Conservation (phyloP, 2,797 vertebrate species). For the Poeciliopsis gracilis region DNA sequence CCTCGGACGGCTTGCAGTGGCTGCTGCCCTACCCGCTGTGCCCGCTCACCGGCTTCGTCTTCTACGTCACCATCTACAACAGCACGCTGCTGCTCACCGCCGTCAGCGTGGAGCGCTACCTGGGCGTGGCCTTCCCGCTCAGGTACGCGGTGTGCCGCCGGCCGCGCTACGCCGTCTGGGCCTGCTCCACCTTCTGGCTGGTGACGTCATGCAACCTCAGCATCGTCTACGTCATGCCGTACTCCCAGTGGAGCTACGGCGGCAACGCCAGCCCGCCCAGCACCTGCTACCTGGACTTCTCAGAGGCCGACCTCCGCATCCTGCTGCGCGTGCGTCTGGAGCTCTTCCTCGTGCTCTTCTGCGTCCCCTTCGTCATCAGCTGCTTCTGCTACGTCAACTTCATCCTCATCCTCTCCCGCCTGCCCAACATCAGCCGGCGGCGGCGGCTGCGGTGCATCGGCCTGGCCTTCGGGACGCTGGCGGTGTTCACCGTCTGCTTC, state of each 20-base stretch:
- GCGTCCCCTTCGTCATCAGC: slow-evolving; percentile 84
- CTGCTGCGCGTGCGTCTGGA: slow-evolving; percentile 84
- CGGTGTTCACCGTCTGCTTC: slow-evolving; percentile 87
- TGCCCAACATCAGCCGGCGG: slow-evolving; percentile 75
- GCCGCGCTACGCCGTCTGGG: slow-evolving; percentile 71
- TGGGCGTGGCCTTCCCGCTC: slow-evolving; percentile 87
- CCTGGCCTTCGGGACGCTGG: slow-evolving; percentile 81
- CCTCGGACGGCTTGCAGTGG: slow-evolving; percentile 77
- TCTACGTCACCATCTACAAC: slow-evolving; percentile 91
- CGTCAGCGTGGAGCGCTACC: slow-evolving; percentile 87
- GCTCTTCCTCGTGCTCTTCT: slow-evolving; percentile 85
- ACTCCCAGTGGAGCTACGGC: slow-evolving; percentile 32
- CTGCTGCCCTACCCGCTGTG: slow-evolving; percentile 75
- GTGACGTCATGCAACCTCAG: slow-evolving; percentile 84
- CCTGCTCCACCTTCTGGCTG: slow-evolving; percentile 81
- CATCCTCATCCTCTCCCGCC: slow-evolving; percentile 80
- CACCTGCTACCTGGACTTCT: slow-evolving; percentile 85
- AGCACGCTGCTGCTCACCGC: slow-evolving; percentile 88
- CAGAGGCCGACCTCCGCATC: slow-evolving; percentile 66
- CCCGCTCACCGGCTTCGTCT: slow-evolving; percentile 82
- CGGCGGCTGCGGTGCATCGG: slow-evolving; percentile 83
- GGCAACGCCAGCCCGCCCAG: slow-evolving; percentile 8
- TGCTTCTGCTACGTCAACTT: slow-evolving; percentile 88
- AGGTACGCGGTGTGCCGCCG: slow-evolving; percentile 82
- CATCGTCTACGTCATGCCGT: slow-evolving; percentile 82